phyloP scores from a whole-genome alignment of 2,888 invertebrate genomes.

The Drosophila rellima region DNA sequence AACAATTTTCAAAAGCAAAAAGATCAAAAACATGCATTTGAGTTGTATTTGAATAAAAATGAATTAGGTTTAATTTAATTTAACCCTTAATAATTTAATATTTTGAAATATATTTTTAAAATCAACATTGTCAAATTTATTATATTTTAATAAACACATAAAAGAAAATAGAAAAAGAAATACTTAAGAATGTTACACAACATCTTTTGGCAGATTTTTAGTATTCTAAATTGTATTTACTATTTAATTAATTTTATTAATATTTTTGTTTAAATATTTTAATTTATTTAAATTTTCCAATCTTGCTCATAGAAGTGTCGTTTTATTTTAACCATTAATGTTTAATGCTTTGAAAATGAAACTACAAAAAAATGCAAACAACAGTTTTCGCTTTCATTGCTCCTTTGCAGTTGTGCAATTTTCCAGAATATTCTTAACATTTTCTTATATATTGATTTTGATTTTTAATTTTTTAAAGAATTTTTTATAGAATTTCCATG shows the following conservation, averaged over 20 bases:
- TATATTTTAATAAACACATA: too few relatives aligned
- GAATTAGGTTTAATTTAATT: too few relatives aligned
- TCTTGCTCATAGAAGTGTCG: not conserved
- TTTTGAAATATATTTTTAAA: too few relatives aligned
- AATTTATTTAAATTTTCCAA: too few relatives aligned
- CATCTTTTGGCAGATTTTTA: too few relatives aligned
- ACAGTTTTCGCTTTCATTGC: not conserved
- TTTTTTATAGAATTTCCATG: not conserved
- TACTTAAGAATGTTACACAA: too few relatives aligned
- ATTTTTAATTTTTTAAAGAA: too few relatives aligned
- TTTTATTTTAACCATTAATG: not conserved
- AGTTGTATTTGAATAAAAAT: not conserved
- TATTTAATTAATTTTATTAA: too few relatives aligned
- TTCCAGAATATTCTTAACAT: not conserved
- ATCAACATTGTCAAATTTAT: not conserved
- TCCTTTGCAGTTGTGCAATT: not conserved
- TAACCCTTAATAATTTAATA: too few relatives aligned
- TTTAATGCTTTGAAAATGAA: not conserved
- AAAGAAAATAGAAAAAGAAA: too few relatives aligned
- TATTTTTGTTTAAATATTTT: too few relatives aligned
- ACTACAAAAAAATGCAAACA: not conserved
- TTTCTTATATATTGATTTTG: not conserved
- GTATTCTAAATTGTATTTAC: too few relatives aligned
- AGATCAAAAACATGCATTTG: not conserved
- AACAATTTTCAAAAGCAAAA: not conserved